Conservation (phyloP, 2,888 invertebrate species). For the Amphipyra tragopoginis region DNA sequence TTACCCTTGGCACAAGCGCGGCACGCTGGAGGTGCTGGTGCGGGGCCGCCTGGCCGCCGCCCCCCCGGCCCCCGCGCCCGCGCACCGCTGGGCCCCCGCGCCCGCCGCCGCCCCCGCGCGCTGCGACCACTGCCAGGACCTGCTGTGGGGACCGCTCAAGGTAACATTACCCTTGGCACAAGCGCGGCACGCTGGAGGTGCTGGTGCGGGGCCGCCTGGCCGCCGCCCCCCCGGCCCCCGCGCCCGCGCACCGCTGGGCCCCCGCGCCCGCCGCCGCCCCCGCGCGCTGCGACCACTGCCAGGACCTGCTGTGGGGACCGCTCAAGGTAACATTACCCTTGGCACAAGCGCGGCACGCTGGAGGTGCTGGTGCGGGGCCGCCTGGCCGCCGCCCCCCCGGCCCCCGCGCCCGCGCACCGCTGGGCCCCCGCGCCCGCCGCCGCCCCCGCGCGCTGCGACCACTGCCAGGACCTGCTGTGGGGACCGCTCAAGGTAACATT, state of each 20-base stretch:
- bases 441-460: too few relatives aligned
- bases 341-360: too few relatives aligned
- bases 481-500: too few relatives aligned
- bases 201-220: conserved; percentile 54
- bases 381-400: too few relatives aligned
- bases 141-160: conserved; percentile 92
- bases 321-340: conserved; percentile 90
- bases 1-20: conserved; percentile 94
- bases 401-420: too few relatives aligned
- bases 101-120: conserved; percentile 94
- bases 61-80: conserved; percentile 69
- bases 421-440: too few relatives aligned
- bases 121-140: conserved; percentile 96
- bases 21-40: conserved; percentile 96
- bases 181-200: background rate
- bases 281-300: conserved; percentile 97
- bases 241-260: conserved; percentile 75
- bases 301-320: conserved; percentile 97
- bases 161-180: background rate
- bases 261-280: conserved; percentile 92
- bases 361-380: too few relatives aligned
- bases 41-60: conserved; percentile 93
- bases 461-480: too few relatives aligned
- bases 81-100: conserved; percentile 82
- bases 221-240: conserved; percentile 93